A percentile compares a stretch with the other conserved stretches of the same genome.
Conservation (phyloP, 1,140 invertebrate species). For the Cyrtorhinus lividipennis region DNA sequence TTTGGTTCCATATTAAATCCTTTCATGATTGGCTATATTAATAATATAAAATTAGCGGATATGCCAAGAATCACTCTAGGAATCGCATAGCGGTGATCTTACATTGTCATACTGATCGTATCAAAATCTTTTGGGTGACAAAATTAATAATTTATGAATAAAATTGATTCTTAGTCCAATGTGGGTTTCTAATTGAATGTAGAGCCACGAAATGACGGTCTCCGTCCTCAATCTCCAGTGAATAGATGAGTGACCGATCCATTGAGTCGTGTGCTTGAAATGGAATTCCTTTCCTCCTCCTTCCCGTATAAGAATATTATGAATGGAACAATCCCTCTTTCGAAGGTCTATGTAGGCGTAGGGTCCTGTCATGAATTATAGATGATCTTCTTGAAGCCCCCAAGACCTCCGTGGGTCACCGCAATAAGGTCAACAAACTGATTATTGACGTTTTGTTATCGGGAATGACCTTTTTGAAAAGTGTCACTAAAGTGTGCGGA, state of each 20-base stretch:
- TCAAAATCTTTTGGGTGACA: background rate
- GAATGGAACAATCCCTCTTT: conserved; percentile 4
- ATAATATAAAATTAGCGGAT: background rate
- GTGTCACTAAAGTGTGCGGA: too few relatives aligned
- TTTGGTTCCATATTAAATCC: background rate
- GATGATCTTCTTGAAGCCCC: background rate
- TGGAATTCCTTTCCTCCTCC: background rate
- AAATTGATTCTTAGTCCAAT: background rate
- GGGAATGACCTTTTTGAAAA: background rate
- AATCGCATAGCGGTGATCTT: background rate
- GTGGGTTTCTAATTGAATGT: background rate
- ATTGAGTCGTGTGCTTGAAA: background rate
- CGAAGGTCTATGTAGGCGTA: background rate
- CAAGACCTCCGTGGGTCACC: conserved; percentile 1
- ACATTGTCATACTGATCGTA: background rate
- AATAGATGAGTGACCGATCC: background rate
- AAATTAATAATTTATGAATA: background rate
- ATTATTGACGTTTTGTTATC: conserved; percentile 5
- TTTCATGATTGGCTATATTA: background rate
- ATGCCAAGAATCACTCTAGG: background rate
- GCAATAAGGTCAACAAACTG: conserved; percentile 1
- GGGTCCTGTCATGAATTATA: conserved; percentile 9
- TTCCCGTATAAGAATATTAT: background rate
- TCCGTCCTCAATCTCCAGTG: background rate
- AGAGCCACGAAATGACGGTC: background rate